Evolutionary conservation across 2,797 vertebrate species (phyloP).

Genomic region (Microchirus variegatus): DNA sequence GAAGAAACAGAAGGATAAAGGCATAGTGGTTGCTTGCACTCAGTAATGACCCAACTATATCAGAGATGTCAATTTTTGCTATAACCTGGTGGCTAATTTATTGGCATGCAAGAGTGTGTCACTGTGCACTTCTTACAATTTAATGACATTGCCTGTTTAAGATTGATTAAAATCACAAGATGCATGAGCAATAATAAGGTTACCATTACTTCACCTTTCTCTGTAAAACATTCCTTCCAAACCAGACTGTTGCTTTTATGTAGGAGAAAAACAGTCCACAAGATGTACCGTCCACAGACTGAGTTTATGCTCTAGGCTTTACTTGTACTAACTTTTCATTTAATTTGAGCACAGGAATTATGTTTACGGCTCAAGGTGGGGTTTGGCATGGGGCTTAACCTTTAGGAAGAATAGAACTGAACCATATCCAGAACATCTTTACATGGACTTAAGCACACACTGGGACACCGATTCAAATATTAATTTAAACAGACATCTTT

Average conservation of each 20-base stretch:
- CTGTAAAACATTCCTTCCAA: constrained; percentile 7
- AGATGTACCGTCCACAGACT: not conserved
- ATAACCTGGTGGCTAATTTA: not conserved
- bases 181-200: constrained; percentile 11
- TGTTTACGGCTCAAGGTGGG: constrained; percentile 4
- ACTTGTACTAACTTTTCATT: not conserved
- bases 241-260: not conserved
- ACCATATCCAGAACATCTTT: too few species aligned
- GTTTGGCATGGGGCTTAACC: not conserved
- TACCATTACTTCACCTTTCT: not conserved
- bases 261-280: constrained; percentile 3
- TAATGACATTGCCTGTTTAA: not conserved
- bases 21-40: not conserved
- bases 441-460: too few species aligned
- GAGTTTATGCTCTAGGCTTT: constrained; percentile 1
- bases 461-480: too few species aligned
- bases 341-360: constrained; percentile 8
- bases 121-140: constrained; percentile 3
- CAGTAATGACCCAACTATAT: not conserved
- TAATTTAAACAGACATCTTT: too few species aligned
- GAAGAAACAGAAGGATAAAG: not conserved
- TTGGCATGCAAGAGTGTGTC: not conserved
- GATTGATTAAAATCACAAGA: not conserved
- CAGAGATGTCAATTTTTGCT: not conserved
- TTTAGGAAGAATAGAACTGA: too few species aligned